phyloP scores from a whole-genome alignment of 2,113 vertebrate species.

The Toxotes chatareus region DNA sequence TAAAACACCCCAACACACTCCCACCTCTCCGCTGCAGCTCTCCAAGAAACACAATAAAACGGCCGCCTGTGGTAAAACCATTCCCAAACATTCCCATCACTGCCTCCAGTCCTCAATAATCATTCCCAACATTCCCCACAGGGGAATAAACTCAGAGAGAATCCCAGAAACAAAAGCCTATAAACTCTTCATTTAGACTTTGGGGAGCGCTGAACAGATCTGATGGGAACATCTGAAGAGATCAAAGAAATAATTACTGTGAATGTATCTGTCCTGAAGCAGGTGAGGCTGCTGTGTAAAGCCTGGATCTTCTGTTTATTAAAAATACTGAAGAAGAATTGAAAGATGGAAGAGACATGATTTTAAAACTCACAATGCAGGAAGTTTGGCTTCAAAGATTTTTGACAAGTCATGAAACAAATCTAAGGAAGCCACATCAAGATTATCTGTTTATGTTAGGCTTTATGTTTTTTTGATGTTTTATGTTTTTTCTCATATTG shows the following conservation, averaged over 20 bases:
- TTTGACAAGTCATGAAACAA: too few relatives aligned
- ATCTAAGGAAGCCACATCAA: too few relatives aligned
- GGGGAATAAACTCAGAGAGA: constrained; percentile 40
- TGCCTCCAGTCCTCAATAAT: constrained; percentile 25
- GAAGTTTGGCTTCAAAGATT: too few relatives aligned
- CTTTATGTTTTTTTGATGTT: too few relatives aligned
- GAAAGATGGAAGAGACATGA: too few relatives aligned
- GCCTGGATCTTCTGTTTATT: too few relatives aligned
- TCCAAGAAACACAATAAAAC: constrained; percentile 35
- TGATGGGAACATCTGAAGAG: not conserved
- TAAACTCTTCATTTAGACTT: not conserved
- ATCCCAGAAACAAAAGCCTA: constrained; percentile 10
- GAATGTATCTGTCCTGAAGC: not conserved
- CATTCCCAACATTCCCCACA: constrained; percentile 34
- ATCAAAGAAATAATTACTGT: not conserved
- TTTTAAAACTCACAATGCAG: too few relatives aligned
- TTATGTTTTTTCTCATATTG: too few relatives aligned
- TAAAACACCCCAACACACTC: constrained; percentile 37
- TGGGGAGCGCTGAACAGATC: constrained; percentile 3
- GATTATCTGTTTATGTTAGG: too few relatives aligned
- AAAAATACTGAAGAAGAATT: too few relatives aligned
- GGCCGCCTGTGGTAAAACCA: not conserved
- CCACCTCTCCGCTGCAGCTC: constrained; percentile 12
- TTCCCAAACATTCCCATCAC: constrained; percentile 42
- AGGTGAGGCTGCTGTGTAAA: not conserved